Evolutionary conservation across 1,140 invertebrate genomes (phyloP).

Genomic region (Drosophila dunni): DNA sequence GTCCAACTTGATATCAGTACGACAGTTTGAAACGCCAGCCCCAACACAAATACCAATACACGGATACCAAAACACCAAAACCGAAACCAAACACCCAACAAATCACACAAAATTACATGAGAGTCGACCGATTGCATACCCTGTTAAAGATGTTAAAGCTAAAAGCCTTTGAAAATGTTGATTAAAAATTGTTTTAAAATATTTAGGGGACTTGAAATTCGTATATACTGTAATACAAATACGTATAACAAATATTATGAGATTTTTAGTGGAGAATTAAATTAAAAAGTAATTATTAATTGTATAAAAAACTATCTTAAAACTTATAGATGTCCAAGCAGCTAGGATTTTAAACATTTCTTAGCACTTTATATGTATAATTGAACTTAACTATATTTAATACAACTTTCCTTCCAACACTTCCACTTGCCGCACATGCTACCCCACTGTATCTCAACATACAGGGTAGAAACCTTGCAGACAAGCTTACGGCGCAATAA

Average conservation of each 20-base stretch:
- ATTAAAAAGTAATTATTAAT: too few species aligned
- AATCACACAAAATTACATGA: background rate
- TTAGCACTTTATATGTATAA: too few species aligned
- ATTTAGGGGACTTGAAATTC: background rate
- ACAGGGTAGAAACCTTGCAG: constrained; percentile 45
- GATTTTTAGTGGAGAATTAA: too few species aligned
- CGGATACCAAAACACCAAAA: constrained; percentile 17
- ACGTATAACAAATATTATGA: too few species aligned
- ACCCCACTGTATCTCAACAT: background rate
- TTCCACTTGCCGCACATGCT: background rate
- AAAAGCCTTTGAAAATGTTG: background rate
- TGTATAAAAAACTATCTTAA: too few species aligned
- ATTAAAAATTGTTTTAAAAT: background rate
- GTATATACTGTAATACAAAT: too few species aligned
- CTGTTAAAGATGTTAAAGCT: background rate
- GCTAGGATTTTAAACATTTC: too few species aligned
- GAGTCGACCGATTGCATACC: background rate
- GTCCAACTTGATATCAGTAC: constrained; percentile 26
- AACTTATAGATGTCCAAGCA: too few species aligned
- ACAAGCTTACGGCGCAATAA: constrained; percentile 40
- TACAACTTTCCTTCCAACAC: background rate
- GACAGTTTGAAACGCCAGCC: constrained; percentile 18
- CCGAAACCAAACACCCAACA: constrained; percentile 23
- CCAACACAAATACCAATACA: constrained; percentile 20
- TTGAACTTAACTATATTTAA: background rate